Percentiles rank a stretch among this genome's conserved stretches.
These are phyloP conservation scores for Tachina grossa DNA, from an alignment of 2,888 invertebrate species.

Conservation along the genomic window DNA sequence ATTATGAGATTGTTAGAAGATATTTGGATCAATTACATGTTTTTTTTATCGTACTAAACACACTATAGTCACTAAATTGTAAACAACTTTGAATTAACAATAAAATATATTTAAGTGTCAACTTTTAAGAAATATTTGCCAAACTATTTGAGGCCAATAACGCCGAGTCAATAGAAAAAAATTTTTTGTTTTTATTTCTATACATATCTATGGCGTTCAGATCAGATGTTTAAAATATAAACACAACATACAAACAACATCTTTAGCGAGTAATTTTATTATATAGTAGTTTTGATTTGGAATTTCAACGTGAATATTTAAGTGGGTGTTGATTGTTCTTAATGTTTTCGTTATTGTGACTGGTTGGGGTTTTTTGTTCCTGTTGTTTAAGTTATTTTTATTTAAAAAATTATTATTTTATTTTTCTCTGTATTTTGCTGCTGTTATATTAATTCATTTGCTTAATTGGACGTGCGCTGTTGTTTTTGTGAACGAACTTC, in stretches of 20 bases:
- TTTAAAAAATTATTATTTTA: conserved; percentile 5
- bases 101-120: conserved; percentile 25
- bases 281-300: conserved; percentile 2
- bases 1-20: not conserved
- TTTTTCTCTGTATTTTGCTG: conserved; percentile 6
- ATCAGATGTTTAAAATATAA: not conserved
- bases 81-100: not conserved
- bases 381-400: conserved; percentile 46
- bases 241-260: not conserved
- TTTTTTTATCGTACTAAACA: not conserved
- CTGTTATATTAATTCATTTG: conserved; percentile 29
- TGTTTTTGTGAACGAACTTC: conserved; percentile 66
- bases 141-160: conserved; percentile 15
- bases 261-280: not conserved
- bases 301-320: conserved; percentile 37
- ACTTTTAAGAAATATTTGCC: conserved; percentile 24
- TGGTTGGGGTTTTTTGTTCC: conserved; percentile 32
- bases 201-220: not conserved
- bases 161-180: not conserved
- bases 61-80: not conserved
- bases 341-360: conserved; percentile 25
- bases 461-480: conserved; percentile 50
- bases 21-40: not conserved
- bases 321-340: conserved; percentile 62
- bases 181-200: not conserved